A percentile compares a stretch with the other conserved stretches of the same genome.
These are phyloP conservation scores for Pristionchus mayeri DNA, from an alignment of 2,888 invertebrate species.

Conservation along the genomic window DNA sequence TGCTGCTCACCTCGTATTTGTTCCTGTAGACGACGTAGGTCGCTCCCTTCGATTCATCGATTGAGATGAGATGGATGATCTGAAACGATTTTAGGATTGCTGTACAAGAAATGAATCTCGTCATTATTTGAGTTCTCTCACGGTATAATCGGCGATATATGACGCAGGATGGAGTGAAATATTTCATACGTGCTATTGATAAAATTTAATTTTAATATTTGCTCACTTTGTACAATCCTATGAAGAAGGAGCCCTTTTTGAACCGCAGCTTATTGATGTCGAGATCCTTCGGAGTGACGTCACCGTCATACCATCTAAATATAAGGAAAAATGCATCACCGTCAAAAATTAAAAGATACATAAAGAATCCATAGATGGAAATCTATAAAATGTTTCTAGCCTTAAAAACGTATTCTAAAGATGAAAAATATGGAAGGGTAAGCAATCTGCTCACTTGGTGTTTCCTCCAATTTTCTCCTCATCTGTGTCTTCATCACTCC, in stretches of 20 bases:
- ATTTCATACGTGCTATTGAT: too few species aligned
- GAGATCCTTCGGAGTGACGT: not conserved
- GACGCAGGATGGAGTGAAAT: too few species aligned
- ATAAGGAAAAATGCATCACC: too few species aligned
- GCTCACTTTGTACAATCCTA: slow-evolving; percentile 26
- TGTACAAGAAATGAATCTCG: too few species aligned
- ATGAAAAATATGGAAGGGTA: too few species aligned
- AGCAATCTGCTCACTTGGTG: too few species aligned
- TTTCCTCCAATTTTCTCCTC: not conserved
- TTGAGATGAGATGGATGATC: not conserved
- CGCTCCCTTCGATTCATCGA: slow-evolving; percentile 18
- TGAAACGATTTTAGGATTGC: too few species aligned
- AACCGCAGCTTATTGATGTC: not conserved
- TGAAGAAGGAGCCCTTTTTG: not conserved
- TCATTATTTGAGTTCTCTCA: too few species aligned
- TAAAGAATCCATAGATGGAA: not conserved
- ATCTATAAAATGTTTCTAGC: too few species aligned
- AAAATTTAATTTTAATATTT: not conserved
- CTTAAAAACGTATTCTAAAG: too few species aligned
- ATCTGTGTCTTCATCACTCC: not conserved
- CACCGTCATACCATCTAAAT: slow-evolving; percentile 33
- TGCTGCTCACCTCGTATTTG: slow-evolving; percentile 12
- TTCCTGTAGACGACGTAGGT: slow-evolving; percentile 15
- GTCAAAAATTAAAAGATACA: not conserved
- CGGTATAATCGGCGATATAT: too few species aligned